Conservation (phyloP, 1,140 invertebrate genomes). For the Euura saliciscinereae region DNA sequence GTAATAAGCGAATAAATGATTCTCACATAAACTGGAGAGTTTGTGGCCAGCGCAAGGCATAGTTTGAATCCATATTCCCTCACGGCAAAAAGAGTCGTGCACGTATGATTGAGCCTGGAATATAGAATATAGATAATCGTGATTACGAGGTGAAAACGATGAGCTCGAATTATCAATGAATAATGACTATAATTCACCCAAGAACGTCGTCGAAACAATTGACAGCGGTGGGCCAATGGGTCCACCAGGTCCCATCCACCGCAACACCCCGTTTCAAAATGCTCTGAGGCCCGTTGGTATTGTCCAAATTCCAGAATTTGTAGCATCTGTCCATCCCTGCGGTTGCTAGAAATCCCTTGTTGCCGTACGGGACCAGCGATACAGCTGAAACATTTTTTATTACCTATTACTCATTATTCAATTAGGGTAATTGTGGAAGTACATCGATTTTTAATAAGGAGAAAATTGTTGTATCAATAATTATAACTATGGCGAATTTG, state of each 20-base stretch:
- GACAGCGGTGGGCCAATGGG: slow-evolving; percentile 49
- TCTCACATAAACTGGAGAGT: slow-evolving; percentile 49
- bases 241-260: slow-evolving; percentile 51
- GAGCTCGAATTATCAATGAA: background rate
- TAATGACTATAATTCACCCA: slow-evolving; percentile 13
- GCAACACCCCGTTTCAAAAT: slow-evolving; percentile 46
- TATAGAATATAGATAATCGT: slow-evolving; percentile 13
- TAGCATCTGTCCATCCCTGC: slow-evolving; percentile 54
- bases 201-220: slow-evolving; percentile 29
- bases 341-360: slow-evolving; percentile 51
- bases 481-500: background rate
- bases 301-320: slow-evolving; percentile 62
- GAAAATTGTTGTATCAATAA: background rate
- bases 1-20: slow-evolving; percentile 10
- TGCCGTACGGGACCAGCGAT: slow-evolving; percentile 47
- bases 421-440: background rate
- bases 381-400: slow-evolving; percentile 37
- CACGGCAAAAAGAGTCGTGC: slow-evolving; percentile 47
- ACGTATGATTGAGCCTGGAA: slow-evolving; percentile 46
- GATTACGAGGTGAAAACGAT: background rate
- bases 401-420: background rate
- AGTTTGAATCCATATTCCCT: slow-evolving; percentile 49
- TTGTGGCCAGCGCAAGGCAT: slow-evolving; percentile 48
- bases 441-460: background rate
- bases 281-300: slow-evolving; percentile 43